Percentiles rank a stretch among this genome's conserved stretches.
Conservation (phyloP, 2,797 vertebrate species). For the Microchirus variegatus region DNA sequence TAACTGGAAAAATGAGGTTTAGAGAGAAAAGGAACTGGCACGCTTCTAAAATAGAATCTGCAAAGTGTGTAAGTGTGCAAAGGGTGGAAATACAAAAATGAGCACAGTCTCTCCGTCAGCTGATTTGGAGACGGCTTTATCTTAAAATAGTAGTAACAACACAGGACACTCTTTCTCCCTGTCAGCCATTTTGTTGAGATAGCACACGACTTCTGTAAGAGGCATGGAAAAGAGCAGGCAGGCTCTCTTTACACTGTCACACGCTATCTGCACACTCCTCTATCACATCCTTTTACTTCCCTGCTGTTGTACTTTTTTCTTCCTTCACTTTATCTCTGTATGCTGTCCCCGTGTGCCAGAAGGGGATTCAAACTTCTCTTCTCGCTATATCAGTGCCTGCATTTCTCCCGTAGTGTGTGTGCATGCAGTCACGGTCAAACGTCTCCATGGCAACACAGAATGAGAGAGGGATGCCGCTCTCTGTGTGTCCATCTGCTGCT, state of each 20-base stretch:
- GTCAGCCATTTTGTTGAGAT: slow-evolving; percentile 65
- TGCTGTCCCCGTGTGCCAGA: slow-evolving; percentile 23
- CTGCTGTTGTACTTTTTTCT: slow-evolving; percentile 8
- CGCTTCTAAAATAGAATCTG: background rate
- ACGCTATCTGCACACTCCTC: slow-evolving; percentile 47
- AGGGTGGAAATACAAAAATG: slow-evolving; percentile 2
- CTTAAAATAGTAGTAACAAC: slow-evolving; percentile 66
- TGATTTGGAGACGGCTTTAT: slow-evolving; percentile 64
- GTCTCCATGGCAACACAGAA: slow-evolving; percentile 69
- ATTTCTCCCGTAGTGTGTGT: slow-evolving; percentile 13
- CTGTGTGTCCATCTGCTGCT: slow-evolving; percentile 40
- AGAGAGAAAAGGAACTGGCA: background rate
- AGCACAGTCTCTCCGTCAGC: slow-evolving; percentile 27
- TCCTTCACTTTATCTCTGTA: slow-evolving; percentile 28
- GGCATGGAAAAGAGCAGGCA: slow-evolving; percentile 28
- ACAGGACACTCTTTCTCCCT: slow-evolving; percentile 41
- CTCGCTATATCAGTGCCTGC: slow-evolving; percentile 24
- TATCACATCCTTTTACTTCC: slow-evolving; percentile 34
- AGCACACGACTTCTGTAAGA: slow-evolving; percentile 47
- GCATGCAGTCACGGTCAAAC: slow-evolving; percentile 27
- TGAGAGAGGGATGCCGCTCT: slow-evolving; percentile 37
- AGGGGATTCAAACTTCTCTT: slow-evolving; percentile 27
- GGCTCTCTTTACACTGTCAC: slow-evolving; percentile 55
- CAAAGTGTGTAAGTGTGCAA: slow-evolving; percentile 6
- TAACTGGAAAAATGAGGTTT: background rate